Conservation (phyloP, 2,888 invertebrate genomes). For the Zhengitettix transpicula region DNA sequence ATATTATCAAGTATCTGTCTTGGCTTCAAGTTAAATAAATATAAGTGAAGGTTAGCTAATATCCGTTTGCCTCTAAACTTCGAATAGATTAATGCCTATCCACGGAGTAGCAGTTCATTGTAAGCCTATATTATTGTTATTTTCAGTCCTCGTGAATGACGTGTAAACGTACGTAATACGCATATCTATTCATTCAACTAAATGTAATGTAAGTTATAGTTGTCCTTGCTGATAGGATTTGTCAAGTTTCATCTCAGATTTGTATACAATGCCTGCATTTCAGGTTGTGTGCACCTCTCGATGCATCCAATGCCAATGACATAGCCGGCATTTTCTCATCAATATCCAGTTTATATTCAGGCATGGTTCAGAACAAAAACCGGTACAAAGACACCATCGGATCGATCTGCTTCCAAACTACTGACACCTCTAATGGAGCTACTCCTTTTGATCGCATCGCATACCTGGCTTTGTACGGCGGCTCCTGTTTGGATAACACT, state of each 20-base stretch:
- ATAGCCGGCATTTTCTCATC: conserved; percentile 25
- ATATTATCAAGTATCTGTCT: too few species aligned
- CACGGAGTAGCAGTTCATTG: too few species aligned
- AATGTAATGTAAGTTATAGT: not conserved
- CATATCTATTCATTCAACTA: not conserved
- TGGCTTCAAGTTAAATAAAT: too few species aligned
- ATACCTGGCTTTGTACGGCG: not conserved
- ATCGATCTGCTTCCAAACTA: conserved; percentile 1
- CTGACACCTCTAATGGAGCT: conserved; percentile 16
- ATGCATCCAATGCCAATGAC: conserved; percentile 16
- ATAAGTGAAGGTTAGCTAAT: too few species aligned
- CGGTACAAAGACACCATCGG: not conserved
- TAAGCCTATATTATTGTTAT: too few species aligned
- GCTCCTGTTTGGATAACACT: conserved; percentile 1
- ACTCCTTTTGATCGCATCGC: conserved; percentile 4
- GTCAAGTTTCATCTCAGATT: too few species aligned
- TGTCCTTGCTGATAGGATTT: too few species aligned
- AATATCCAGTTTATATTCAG: not conserved
- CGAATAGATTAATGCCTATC: too few species aligned
- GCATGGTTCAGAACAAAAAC: not conserved
- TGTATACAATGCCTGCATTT: conserved; percentile 1
- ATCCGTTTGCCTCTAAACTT: too few species aligned
- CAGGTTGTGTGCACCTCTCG: conserved; percentile 22
- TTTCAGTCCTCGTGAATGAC: too few species aligned
- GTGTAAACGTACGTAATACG: not conserved